These are phyloP conservation scores for Actinia equina DNA, from an alignment of 64 coral and sea anemone species.

Conservation along the genomic window DNA sequence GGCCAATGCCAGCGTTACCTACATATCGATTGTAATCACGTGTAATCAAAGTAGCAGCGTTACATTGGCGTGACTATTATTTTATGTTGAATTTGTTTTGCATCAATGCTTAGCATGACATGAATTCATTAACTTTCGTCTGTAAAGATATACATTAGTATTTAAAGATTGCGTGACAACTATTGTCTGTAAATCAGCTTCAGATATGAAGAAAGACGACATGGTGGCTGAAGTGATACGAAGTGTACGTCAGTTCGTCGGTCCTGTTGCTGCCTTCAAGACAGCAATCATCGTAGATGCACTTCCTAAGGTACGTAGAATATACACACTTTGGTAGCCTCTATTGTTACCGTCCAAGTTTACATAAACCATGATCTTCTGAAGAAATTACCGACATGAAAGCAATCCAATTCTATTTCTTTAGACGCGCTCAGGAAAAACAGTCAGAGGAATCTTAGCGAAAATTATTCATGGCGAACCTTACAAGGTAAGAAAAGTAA, in stretches of 20 bases:
- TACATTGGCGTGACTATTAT: no score
- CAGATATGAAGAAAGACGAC: conserved; percentile 42
- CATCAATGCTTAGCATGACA: neutral
- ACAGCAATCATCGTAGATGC: conserved; percentile 83
- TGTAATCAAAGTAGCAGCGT: no score
- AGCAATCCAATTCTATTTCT: neutral
- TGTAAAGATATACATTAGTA: neutral
- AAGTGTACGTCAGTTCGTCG: conserved; percentile 67
- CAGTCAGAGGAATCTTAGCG: conserved; percentile 69
- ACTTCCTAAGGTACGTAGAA: conserved; percentile 66
- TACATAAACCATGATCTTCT: no score
- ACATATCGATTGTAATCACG: no score
- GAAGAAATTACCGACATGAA: neutral
- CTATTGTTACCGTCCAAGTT: neutral
- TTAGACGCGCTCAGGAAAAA: conserved; percentile 87
- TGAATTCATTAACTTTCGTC: neutral
- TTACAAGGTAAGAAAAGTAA: conserved; percentile 48
- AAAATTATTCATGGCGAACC: conserved; percentile 77
- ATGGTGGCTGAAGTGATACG: conserved; percentile 64
- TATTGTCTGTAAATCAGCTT: conserved; percentile 34
- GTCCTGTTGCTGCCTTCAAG: conserved; percentile 85
- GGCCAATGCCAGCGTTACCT: no score
- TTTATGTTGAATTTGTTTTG: no score
- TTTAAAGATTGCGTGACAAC: neutral
- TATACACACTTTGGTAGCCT: neutral